Evolutionary conservation across 1,140 invertebrate species (phyloP), one percentile per base, ranked within the genome.

Genomic region (Drosophila virilis): DNA sequence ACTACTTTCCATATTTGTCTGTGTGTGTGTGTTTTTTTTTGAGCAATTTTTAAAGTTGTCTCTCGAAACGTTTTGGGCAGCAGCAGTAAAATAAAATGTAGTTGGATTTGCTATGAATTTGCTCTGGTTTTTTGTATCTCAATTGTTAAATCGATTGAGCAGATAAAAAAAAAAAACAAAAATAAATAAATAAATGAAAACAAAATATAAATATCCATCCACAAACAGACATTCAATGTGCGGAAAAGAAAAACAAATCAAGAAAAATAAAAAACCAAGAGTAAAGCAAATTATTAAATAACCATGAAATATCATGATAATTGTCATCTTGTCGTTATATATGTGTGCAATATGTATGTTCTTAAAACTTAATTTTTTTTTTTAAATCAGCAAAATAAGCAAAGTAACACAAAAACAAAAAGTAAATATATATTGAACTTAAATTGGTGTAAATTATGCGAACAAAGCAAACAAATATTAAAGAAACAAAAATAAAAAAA

Each of bases 281-380:
- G 1, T 48, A 40, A 57, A 59, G 15, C 13, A 66, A 50, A 57
- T 60, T 33, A 51, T 42, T 17, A 60, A 70, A 59, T 38, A 60
- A 59, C 50, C 37, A 37, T 32, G 32, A 55, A 61, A 61, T 46
- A 65, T 66, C 72, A 76, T 75, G 54, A 76, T 83, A 79, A 65
- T 84, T 82, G 74, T 83, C 77, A 80, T 76, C 80, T 83, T 76
- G 80, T 84, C 80, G 80, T 83, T 83, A 84, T 79, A 83, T 84
- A 80, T 84, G 81, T 84, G 77, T 77, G 80, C 80, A 80, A 79
- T 83, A 61, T 80, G 69, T 73, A 67, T 67, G 57, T 80, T 72
- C 72, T 77, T 77, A 51, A 54, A 54, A 80, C 58, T 80, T 74
- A 54, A 81, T 75, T 83, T 81, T 74, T 66, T 52, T 74, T 78